Conservation (phyloP, 1,140 invertebrate genomes). For the Coelopa frigida region DNA sequence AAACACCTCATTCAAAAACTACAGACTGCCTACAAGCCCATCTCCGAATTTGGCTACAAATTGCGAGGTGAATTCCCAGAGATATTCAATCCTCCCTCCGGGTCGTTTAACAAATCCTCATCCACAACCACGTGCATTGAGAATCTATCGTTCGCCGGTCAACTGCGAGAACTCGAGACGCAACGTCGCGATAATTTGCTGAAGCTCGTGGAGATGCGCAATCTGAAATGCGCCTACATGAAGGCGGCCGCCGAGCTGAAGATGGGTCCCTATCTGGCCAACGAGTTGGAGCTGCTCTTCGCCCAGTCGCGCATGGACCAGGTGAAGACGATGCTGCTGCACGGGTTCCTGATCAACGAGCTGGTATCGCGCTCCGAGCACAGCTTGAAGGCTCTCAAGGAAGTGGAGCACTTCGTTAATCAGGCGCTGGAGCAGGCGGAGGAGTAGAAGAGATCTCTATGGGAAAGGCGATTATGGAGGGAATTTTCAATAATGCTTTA, state of each 20-base stretch:
- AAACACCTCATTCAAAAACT: constrained; percentile 5
- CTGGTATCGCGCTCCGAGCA: constrained; percentile 25
- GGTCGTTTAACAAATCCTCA: neutral
- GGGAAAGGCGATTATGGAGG: too few species aligned
- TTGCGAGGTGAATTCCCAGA: constrained; percentile 9
- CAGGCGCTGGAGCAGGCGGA: constrained; percentile 10
- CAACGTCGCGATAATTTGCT: constrained; percentile 21
- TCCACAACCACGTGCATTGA: too few species aligned
- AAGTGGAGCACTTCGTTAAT: constrained; percentile 27
- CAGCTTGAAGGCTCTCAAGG: constrained; percentile 28
- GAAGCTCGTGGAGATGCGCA: constrained; percentile 15
- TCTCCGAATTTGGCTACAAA: constrained; percentile 9
- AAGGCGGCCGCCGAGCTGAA: constrained; percentile 26
- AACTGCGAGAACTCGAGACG: constrained; percentile 22
- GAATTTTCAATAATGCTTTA: too few species aligned
- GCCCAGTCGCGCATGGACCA: constrained; percentile 24
- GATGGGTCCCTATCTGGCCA: constrained; percentile 25
- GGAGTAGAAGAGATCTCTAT: too few species aligned
- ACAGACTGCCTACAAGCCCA: neutral
- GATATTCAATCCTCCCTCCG: constrained; percentile 3
- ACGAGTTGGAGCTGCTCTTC: constrained; percentile 25
- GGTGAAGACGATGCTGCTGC: constrained; percentile 28
- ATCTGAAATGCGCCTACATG: constrained; percentile 24
- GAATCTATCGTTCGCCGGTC: too few species aligned
- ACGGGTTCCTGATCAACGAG: constrained; percentile 20